These are phyloP conservation scores for Onchidella celtica DNA, from an alignment of 2,888 invertebrate species.

Conservation along the genomic window DNA sequence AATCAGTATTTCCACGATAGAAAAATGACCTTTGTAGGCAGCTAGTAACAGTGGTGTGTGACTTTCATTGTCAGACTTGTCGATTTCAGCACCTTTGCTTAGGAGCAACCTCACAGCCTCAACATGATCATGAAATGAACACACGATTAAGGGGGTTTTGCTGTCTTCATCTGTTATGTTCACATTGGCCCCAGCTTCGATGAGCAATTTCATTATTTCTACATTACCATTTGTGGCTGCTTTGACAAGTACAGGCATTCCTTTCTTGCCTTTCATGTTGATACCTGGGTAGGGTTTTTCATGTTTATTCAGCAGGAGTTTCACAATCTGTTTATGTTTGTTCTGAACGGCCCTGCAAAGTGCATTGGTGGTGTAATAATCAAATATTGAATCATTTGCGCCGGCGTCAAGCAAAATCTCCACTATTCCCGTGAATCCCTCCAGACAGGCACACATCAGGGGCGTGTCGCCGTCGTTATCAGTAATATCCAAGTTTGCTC, in stretches of 20 bases:
- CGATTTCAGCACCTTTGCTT: not conserved
- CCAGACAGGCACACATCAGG: conserved; percentile 34
- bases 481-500: not conserved
- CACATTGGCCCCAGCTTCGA: conserved; percentile 37
- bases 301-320: not conserved
- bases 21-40: not conserved
- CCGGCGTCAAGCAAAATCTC: conserved; percentile 17
- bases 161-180: not conserved
- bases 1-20: not conserved
- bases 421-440: conserved; percentile 14
- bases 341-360: conserved; percentile 22
- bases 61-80: not conserved
- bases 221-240: conserved; percentile 18
- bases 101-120: not conserved
- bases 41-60: conserved; percentile 31
- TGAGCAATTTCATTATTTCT: conserved; percentile 16
- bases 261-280: conserved; percentile 11
- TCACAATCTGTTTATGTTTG: conserved; percentile 17
- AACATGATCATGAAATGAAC: not conserved
- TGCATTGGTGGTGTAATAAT: conserved; percentile 15
- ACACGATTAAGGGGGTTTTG: not conserved
- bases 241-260: conserved; percentile 7
- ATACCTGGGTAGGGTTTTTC: conserved; percentile 14
- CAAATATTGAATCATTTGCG: conserved; percentile 4
- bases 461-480: conserved; percentile 34